Evolutionary conservation across 2,888 invertebrate genomes (phyloP), one percentile per base, ranked within the genome.

Genomic region (Dryocosmus kuriphilus): DNA sequence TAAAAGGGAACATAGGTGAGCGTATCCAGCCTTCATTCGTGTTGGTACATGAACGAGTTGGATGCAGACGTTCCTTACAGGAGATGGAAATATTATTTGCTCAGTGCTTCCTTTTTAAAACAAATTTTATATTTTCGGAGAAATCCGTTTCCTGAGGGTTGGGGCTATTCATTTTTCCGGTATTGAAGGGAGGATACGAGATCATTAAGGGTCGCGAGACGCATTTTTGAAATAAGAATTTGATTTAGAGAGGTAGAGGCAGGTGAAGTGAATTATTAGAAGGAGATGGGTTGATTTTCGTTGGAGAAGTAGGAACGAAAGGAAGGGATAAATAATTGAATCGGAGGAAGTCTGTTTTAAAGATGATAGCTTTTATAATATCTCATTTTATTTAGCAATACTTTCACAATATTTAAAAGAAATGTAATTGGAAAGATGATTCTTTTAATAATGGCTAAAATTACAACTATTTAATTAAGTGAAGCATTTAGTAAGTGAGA

Each of bases 71-170:
- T 30, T 51, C 19, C 41, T 27, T 30, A 19, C 11, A 14, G 14
- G n/a, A 71, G 46, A 46, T 19, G 24, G 27, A 27, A 71, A 71
- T 46, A 30, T 51, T 51, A 71, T 71, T 71, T 51, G 11, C 46
- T 51, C 24, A 38, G 22, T 1, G 16, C 30, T n/a, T 71, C n/a
- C 9, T 55, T 71, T 71, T n/a, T 14, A 71, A 55, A 71, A 32
- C 11, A 71, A 71, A 51, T 71, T n/a, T 51, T 19, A 46, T 71
- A 46, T 71, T 51, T 71, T 71, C 11, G 0, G 6, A 71, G 22
- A 51, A 55, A 55, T 71, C 71, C 51, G 51, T 32, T 71, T 71
- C 51, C n/a, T 55, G 41, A 6, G 24, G 41, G 24, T 38, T 65
- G 65, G 51, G 30, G 51, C n/a, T n/a, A n/a, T 51, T 51, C 6